Conservation (phyloP, 2,113 vertebrate genomes). For the Fukomys damarensis region DNA sequence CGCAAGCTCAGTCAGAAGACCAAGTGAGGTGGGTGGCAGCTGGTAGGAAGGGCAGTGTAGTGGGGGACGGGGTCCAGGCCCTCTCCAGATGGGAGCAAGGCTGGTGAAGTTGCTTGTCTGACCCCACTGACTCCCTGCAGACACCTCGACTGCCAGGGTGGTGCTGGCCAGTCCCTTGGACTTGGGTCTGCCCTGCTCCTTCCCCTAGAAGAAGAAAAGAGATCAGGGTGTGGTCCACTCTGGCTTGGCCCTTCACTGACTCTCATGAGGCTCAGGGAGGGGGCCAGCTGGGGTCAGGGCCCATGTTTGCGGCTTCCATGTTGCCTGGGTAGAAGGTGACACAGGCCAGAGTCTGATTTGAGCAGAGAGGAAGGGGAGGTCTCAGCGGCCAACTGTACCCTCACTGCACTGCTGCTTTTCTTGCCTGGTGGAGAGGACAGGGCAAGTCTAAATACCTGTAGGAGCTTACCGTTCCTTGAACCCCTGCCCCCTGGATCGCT, state of each 20-base stretch:
- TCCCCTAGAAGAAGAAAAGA: constrained; percentile 15
- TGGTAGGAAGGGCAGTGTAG: background rate
- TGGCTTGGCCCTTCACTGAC: background rate
- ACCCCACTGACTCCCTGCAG: background rate
- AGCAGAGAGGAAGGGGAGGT: background rate
- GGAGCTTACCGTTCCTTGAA: background rate
- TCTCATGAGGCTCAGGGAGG: background rate
- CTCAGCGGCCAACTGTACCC: background rate
- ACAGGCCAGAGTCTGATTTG: constrained; percentile 12
- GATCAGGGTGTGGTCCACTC: background rate
- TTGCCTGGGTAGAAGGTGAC: background rate
- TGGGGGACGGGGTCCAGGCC: background rate
- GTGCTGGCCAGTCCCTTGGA: background rate
- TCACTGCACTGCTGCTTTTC: no score
- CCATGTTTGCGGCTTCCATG: background rate
- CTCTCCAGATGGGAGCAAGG: constrained; percentile 46
- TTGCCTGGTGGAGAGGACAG: background rate
- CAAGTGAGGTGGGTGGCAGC: constrained; percentile 81
- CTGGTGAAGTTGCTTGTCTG: constrained; percentile 66
- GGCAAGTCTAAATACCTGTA: background rate
- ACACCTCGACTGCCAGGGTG: background rate
- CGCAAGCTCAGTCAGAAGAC: constrained; percentile 88
- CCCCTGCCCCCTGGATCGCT: background rate
- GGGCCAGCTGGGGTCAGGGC: background rate
- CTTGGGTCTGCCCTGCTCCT: background rate